phyloP scores from a whole-genome alignment of 2,888 invertebrate genomes.

The Torymus texanus region DNA sequence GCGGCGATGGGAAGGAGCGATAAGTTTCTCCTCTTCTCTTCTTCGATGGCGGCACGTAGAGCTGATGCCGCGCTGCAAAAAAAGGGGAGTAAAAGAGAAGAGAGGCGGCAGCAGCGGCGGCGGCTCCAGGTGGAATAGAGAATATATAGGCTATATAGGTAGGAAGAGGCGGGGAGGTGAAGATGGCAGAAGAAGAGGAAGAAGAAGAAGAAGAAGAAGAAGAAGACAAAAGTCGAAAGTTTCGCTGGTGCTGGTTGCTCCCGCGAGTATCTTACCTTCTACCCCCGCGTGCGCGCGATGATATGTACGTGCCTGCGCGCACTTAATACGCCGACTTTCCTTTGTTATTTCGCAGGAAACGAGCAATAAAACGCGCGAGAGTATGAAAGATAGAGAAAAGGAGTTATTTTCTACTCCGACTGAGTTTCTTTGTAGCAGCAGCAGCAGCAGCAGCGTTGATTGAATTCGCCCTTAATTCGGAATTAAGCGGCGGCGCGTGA shows the following conservation, averaged over 20 bases:
- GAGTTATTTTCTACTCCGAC: constrained; percentile 31
- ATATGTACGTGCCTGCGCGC: constrained; percentile 43
- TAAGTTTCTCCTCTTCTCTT: constrained; percentile 41
- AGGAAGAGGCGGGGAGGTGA: not conserved
- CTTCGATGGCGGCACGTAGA: constrained; percentile 45
- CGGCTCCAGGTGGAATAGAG: constrained; percentile 31
- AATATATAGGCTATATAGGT: constrained; percentile 33
- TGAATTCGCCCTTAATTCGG: constrained; percentile 47
- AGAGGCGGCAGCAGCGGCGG: not conserved
- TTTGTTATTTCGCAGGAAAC: constrained; percentile 46
- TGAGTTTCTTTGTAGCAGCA: not conserved
- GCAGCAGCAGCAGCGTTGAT: constrained; percentile 14
- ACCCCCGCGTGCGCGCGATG: constrained; percentile 19
- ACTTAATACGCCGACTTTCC: constrained; percentile 28
- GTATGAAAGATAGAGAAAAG: not conserved
- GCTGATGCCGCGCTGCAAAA: constrained; percentile 22
- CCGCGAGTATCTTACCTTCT: constrained; percentile 19
- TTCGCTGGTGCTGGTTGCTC: not conserved
- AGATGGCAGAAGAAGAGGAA: not conserved
- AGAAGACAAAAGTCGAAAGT: constrained; percentile 41
- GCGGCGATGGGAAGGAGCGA: constrained; percentile 53
- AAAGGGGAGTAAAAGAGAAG: not conserved
- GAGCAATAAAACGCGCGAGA: constrained; percentile 33
- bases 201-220: not conserved
- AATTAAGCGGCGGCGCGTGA: not conserved